Percentiles rank a stretch among this genome's conserved stretches.
Evolutionary conservation across 1,140 invertebrate species (phyloP).

Genomic region (Druon quercuslanigerum): DNA sequence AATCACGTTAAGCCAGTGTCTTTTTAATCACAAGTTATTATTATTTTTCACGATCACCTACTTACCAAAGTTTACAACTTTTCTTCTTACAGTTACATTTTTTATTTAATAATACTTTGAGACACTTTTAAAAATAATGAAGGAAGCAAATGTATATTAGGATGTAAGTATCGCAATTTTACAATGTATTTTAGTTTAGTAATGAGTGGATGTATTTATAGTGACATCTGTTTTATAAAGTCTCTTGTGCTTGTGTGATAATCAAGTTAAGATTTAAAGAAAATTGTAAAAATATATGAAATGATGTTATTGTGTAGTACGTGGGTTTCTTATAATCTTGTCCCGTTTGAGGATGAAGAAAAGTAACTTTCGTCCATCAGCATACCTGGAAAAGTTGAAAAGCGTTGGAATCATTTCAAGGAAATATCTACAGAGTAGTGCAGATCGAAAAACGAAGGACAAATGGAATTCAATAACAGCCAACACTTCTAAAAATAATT

Average conservation of each 20-base stretch:
- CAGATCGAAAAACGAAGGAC: too few relatives aligned
- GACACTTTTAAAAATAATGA: background rate
- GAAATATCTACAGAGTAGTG: background rate
- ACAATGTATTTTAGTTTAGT: too few relatives aligned
- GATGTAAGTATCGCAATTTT: too few relatives aligned
- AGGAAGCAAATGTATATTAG: background rate
- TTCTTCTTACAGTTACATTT: background rate
- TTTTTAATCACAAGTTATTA: too few relatives aligned
- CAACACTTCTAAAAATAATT: too few relatives aligned
- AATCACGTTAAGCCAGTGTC: too few relatives aligned
- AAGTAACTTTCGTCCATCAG: constrained; percentile 58
- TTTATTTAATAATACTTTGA: background rate
- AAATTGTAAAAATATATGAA: background rate
- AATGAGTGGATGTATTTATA: too few relatives aligned
- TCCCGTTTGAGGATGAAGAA: background rate
- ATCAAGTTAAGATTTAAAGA: background rate
- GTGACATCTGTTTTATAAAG: too few relatives aligned
- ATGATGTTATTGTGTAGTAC: background rate
- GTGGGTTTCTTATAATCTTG: background rate
- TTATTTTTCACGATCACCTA: too few relatives aligned
- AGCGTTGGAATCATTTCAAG: background rate
- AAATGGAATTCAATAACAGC: too few relatives aligned
- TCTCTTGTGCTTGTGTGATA: background rate
- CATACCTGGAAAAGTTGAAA: constrained; percentile 51
- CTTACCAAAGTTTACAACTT: background rate